A percentile compares a stretch with the other conserved stretches of the same genome.
Conservation (phyloP, 2,113 vertebrate genomes). For the Alaudala cheleensis region DNA sequence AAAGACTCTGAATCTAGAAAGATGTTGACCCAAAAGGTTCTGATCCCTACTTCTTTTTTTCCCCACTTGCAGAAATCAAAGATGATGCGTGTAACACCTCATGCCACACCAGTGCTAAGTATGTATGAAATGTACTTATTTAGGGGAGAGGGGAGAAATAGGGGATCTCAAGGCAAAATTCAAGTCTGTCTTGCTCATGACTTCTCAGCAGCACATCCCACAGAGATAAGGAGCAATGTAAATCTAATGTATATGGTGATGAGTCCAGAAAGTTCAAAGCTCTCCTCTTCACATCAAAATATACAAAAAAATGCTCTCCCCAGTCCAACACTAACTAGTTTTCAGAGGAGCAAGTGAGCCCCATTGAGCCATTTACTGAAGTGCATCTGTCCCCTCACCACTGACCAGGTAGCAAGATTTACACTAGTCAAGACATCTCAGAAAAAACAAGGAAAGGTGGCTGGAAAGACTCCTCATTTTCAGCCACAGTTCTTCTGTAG, state of each 20-base stretch:
- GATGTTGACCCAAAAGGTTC: neutral
- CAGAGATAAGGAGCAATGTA: neutral
- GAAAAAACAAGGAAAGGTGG: neutral
- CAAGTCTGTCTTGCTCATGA: neutral
- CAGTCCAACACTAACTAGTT: neutral
- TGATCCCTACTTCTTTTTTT: neutral
- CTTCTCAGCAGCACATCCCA: neutral
- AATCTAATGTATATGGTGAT: neutral
- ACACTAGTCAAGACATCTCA: neutral
- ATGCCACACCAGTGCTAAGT: conserved; percentile 95
- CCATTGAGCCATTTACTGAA: neutral
- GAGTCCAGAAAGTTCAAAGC: neutral
- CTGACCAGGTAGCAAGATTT: neutral
- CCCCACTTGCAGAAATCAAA: conserved; percentile 77
- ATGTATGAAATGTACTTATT: conserved; percentile 49
- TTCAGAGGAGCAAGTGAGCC: neutral
- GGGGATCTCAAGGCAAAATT: neutral
- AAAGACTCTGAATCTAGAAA: neutral
- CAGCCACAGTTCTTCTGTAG: neutral
- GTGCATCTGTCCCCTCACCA: neutral
- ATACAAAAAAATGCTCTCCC: neutral
- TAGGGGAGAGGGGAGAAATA: neutral
- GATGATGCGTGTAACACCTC: conserved; percentile 76
- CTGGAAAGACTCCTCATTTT: neutral
- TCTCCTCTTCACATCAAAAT: neutral